Conservation (phyloP, 2,888 invertebrate genomes). For the Teinopalpus imperialis region DNA sequence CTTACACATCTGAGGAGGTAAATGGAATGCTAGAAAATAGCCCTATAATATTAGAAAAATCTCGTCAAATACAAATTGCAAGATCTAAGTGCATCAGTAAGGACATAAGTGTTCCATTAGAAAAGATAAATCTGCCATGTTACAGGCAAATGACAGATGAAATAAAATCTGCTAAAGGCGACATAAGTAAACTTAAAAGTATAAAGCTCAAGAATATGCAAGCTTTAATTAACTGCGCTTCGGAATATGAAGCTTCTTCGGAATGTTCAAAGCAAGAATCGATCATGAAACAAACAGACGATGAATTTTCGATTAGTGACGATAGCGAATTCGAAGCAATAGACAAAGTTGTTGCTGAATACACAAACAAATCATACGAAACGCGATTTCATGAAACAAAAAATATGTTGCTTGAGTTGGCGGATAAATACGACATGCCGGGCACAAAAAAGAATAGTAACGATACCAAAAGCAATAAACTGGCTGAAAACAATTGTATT, state of each 20-base stretch:
- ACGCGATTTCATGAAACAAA: conserved; percentile 68
- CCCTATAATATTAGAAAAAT: conserved; percentile 65
- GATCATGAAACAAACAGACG: conserved; percentile 23
- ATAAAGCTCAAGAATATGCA: conserved; percentile 66
- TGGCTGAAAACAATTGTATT: conserved; percentile 42
- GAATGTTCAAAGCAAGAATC: conserved; percentile 21
- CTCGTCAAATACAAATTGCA: conserved; percentile 67
- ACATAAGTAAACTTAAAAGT: conserved; percentile 49
- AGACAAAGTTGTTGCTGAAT: conserved; percentile 64
- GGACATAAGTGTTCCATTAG: conserved; percentile 51
- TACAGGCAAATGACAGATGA: conserved; percentile 55
- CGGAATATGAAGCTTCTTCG: conserved; percentile 44
- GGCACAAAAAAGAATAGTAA: conserved; percentile 30
- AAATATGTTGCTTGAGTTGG: conserved; percentile 62
- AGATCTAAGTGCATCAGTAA: conserved; percentile 40
- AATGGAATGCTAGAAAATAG: conserved; percentile 56
- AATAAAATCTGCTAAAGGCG: conserved; percentile 50
- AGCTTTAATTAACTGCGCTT: conserved; percentile 51
- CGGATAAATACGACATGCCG: conserved; percentile 56
- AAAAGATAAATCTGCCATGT: conserved; percentile 51
- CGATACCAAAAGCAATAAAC: conserved; percentile 26
- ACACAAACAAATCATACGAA: conserved; percentile 68
- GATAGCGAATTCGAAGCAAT: conserved; percentile 62
- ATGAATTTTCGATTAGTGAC: conserved; percentile 39
- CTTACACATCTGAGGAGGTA: conserved; percentile 54